phyloP scores from a whole-genome alignment of 2,797 vertebrate species.

The Cichlasoma orientale region DNA sequence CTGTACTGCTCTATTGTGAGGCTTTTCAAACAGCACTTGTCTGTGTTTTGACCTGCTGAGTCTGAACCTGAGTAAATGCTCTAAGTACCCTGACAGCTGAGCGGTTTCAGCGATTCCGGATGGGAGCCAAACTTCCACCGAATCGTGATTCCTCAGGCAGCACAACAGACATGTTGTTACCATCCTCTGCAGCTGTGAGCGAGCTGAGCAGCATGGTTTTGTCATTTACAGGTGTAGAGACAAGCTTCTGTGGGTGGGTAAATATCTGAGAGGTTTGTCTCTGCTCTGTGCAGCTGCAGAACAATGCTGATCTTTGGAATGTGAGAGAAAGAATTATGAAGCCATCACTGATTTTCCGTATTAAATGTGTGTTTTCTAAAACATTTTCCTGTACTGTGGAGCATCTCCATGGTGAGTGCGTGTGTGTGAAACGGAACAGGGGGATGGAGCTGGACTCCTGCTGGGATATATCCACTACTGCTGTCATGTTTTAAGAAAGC shows the following conservation, averaged over 20 bases:
- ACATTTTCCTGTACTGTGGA: slow-evolving; percentile 47
- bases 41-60: slow-evolving; percentile 19
- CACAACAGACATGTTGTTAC: slow-evolving; percentile 40
- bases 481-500: slow-evolving; percentile 62
- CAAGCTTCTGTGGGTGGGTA: slow-evolving; percentile 34
- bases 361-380: slow-evolving; percentile 39
- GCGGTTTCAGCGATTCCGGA: slow-evolving; percentile 29
- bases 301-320: slow-evolving; percentile 37
- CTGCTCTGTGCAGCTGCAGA: slow-evolving; percentile 27
- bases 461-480: slow-evolving; percentile 41
- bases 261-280: not conserved
- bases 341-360: slow-evolving; percentile 15
- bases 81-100: slow-evolving; percentile 37
- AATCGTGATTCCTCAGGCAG: slow-evolving; percentile 9
- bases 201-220: slow-evolving; percentile 32
- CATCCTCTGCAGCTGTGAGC: slow-evolving; percentile 43
- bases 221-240: slow-evolving; percentile 50
- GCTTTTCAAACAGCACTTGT: slow-evolving; percentile 12
- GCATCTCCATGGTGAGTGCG: slow-evolving; percentile 37
- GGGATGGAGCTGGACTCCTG: slow-evolving; percentile 35
- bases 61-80: slow-evolving; percentile 27
- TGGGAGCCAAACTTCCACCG: slow-evolving; percentile 40
- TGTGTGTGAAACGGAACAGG: slow-evolving; percentile 39
- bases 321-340: slow-evolving; percentile 13
- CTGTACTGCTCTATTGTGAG: not conserved